A percentile compares a stretch with the other conserved stretches of the same genome.
Evolutionary conservation across 1,140 invertebrate genomes (phyloP).

Genomic region (Drosophila bipectinata): DNA sequence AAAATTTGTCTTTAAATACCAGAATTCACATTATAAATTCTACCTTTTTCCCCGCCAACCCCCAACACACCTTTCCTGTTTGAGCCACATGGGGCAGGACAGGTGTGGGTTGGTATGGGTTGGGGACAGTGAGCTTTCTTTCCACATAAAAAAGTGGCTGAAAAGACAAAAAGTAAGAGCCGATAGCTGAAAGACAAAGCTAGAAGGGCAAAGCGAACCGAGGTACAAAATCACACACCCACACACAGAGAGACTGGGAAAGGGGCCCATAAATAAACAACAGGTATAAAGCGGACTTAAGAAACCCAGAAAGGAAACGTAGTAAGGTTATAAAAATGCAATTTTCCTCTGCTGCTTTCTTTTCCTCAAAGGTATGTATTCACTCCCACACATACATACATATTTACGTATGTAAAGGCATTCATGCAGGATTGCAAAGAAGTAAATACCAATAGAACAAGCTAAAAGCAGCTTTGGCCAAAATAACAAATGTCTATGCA

Average conservation of each 20-base stretch:
- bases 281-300: conserved; percentile 68
- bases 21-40: conserved; percentile 40
- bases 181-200: conserved; percentile 44
- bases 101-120: background rate
- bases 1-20: conserved; percentile 55
- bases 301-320: conserved; percentile 45
- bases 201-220: conserved; percentile 19
- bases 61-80: conserved; percentile 2
- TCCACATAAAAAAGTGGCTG: conserved; percentile 5
- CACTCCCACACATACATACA: background rate
- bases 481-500: conserved; percentile 64
- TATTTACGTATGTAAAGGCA: conserved; percentile 4
- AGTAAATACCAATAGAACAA: conserved; percentile 38
- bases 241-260: conserved; percentile 5
- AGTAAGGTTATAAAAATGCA: conserved; percentile 53
- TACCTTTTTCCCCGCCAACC: background rate
- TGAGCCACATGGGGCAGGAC: conserved; percentile 28
- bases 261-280: conserved; percentile 68
- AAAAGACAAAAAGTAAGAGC: conserved; percentile 19
- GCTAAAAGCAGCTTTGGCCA: conserved; percentile 43
- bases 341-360: conserved; percentile 30
- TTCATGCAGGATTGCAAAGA: conserved; percentile 10
- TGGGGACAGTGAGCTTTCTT: conserved; percentile 14
- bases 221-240: conserved; percentile 5
- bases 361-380: conserved; percentile 1